Percentiles rank a stretch among this genome's conserved stretches.
phyloP scores from a whole-genome alignment of 2,797 vertebrate genomes.

The Protosalanx chinensis region DNA sequence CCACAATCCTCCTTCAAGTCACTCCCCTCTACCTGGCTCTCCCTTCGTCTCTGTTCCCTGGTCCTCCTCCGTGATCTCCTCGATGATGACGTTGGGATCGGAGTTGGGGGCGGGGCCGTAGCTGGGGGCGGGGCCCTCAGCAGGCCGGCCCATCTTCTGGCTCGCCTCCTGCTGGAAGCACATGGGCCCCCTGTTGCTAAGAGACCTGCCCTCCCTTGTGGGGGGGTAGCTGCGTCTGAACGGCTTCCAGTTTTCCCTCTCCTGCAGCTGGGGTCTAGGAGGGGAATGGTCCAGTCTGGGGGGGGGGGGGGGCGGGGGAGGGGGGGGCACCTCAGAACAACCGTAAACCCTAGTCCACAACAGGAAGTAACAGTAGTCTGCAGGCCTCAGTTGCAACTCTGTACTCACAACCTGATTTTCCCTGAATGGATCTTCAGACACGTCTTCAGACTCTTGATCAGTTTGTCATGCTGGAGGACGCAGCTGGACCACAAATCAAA shows the following conservation, averaged over 20 bases:
- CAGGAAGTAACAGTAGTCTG: neutral
- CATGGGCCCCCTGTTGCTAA: neutral
- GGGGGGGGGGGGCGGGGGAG: neutral
- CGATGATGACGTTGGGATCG: conserved; percentile 41
- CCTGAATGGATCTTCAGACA: conserved; percentile 54
- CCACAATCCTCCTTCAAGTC: neutral
- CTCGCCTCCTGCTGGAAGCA: neutral
- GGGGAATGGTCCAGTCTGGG: conserved; percentile 28
- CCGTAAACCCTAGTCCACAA: neutral
- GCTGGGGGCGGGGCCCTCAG: neutral
- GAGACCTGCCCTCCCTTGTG: neutral
- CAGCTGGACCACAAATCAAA: conserved; percentile 49
- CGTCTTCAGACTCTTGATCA: conserved; percentile 41
- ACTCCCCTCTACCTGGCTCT: neutral
- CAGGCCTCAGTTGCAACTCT: neutral
- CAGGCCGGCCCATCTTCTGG: neutral
- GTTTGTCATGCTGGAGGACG: conserved; percentile 46
- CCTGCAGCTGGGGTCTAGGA: neutral
- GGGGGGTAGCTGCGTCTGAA: neutral
- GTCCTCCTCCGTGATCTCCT: conserved; percentile 37
- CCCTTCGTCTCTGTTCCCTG: neutral
- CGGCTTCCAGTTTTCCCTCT: conserved; percentile 11
- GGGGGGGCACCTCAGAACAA: neutral
- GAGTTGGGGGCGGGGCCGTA: neutral
- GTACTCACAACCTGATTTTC: conserved; percentile 53